A percentile compares a stretch with the other conserved stretches of the same genome.
Conservation (phyloP, 53 echinoderm and acorn worm genomes). For the Apostichopus leukothele region DNA sequence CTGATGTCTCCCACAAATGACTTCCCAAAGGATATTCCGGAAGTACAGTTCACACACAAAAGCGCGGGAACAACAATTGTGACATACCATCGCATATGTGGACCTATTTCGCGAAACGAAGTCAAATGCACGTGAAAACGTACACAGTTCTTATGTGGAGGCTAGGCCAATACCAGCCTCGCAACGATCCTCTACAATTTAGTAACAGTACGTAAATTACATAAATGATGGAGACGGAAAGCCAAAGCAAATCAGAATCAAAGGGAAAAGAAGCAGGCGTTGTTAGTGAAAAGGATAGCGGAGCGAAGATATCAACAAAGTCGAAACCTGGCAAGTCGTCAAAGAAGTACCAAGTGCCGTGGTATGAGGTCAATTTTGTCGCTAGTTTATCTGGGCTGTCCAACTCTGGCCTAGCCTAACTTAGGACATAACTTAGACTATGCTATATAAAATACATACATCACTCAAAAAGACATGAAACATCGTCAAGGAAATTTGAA, state of each 20-base stretch:
- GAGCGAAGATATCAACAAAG: conserved; percentile 10
- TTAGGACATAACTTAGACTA: too few relatives aligned
- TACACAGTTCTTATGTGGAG: neutral
- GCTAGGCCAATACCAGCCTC: neutral
- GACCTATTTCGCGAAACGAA: conserved; percentile 4
- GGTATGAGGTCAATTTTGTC: conserved; percentile 43
- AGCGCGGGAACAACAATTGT: neutral
- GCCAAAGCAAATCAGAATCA: neutral
- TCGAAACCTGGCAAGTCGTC: conserved; percentile 39
- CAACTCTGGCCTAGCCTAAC: too few relatives aligned
- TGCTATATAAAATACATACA: too few relatives aligned
- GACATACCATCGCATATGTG: neutral
- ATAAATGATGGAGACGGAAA: neutral
- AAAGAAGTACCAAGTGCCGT: conserved; percentile 63
- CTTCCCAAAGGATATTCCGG: conserved; percentile 4
- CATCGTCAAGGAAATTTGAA: too few relatives aligned
- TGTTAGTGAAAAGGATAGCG: conserved; percentile 4
- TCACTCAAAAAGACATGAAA: too few relatives aligned
- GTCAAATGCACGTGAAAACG: conserved; percentile 6
- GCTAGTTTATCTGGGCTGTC: too few relatives aligned
- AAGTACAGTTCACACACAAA: neutral
- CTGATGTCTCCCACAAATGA: too few relatives aligned
- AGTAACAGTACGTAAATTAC: neutral
- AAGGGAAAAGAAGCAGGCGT: neutral
- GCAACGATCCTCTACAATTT: neutral